Base-by-base conservation (phyloP, 2,888 invertebrate species). In the Nephrotoma flavescens region DNA sequence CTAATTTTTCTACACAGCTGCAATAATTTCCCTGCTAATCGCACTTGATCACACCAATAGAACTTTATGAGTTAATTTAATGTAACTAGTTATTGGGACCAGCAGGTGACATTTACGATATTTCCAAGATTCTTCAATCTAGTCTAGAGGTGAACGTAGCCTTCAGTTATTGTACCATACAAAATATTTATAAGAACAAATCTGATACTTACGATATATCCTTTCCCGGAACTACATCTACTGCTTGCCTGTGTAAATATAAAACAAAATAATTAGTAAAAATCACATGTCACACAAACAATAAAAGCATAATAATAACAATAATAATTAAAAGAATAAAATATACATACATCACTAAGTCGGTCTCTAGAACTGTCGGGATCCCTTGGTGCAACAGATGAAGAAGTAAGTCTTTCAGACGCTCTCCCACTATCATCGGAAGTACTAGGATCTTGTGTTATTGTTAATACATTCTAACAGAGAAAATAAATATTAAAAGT, bases 201-300 rank as follows among this genome's bases (percentile, higher is more conserved):
- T 44, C 9, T 42, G 7, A 15, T 85, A 96, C 97, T 96, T 94
- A 97, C 97, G 96, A 96, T 96, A 96, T 96, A 96, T 95, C 96
- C 96, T 95, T 96, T 96, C 94, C 96, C 96, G 94, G 96, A 96
- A 94, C 96, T 96, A 94, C 96, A 96, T 93, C 96, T 95, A 94
- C 96, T 96, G 94, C 96, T 96, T 93, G 96, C 96, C 96, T 96
- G 94, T 92, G 92, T 92, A 92, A 93, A 94, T 91, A 92, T 87
- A 87, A 84, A 87, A 87, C 88, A 87, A 83, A 83, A 87, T 83
- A 5, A 84, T 84, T 84, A 84, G 4, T 41, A 83, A 12, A 0
- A 9, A 84, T 42, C n/a, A 3, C 31, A 84, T n/a, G n/a, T 15
- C 7, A 42, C 6, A 84, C 42, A 42, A 19, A 71, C 19, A 71